Percentiles rank a stretch among this genome's conserved stretches.
These are phyloP conservation scores for Pseudococcus longispinus DNA, from an alignment of 2,888 invertebrate genomes.

Conservation along the genomic window DNA sequence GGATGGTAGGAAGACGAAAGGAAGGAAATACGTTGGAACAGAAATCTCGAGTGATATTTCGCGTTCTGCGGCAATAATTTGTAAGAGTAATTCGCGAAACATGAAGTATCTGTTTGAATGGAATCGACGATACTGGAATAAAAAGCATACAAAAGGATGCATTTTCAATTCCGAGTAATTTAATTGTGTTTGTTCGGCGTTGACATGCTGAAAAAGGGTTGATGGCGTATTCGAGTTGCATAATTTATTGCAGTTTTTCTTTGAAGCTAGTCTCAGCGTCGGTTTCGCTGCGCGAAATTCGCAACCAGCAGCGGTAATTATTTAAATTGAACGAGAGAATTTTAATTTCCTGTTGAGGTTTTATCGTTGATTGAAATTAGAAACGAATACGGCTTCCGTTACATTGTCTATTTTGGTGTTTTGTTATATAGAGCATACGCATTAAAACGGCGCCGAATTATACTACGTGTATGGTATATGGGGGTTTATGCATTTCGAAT, in stretches of 20 bases:
- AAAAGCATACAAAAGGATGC: neutral
- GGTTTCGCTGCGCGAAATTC: neutral
- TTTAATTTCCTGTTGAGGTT: slow-evolving; percentile 40
- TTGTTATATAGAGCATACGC: neutral
- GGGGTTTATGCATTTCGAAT: slow-evolving; percentile 4
- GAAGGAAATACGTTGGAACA: too few species aligned
- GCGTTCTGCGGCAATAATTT: neutral
- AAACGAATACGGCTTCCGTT: slow-evolving; percentile 33
- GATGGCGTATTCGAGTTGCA: neutral
- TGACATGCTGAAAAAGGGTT: neutral
- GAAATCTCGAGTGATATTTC: neutral
- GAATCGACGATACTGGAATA: neutral
- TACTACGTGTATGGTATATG: neutral
- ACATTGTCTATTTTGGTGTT: slow-evolving; percentile 36
- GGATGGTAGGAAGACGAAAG: neutral
- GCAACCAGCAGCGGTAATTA: slow-evolving; percentile 1
- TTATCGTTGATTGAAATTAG: slow-evolving; percentile 39
- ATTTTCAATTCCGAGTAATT: neutral
- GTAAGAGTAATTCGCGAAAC: neutral
- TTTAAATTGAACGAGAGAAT: slow-evolving; percentile 36
- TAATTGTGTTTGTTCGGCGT: neutral
- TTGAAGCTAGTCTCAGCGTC: neutral
- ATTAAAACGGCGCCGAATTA: neutral
- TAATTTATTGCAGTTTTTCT: slow-evolving; percentile 27
- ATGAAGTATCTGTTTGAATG: neutral